Percentiles rank a stretch among this genome's conserved stretches.
Conservation (phyloP, 2,113 vertebrate species). For the Crotalus helleri region DNA sequence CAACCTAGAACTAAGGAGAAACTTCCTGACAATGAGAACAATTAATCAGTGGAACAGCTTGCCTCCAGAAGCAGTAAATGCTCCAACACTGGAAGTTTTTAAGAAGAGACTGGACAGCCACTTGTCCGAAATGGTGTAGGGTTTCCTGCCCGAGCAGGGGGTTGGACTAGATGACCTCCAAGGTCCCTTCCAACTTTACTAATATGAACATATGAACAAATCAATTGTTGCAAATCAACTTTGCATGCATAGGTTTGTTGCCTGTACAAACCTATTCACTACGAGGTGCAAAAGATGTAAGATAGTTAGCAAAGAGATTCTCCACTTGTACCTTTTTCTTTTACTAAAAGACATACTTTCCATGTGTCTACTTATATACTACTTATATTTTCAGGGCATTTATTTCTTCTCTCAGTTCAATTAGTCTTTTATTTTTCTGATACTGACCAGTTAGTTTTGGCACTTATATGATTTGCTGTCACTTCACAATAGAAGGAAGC, state of each 20-base stretch:
- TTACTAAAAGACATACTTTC: neutral
- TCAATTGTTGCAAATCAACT: neutral
- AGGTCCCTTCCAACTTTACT: too few relatives aligned
- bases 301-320: neutral
- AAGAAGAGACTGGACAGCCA: too few relatives aligned
- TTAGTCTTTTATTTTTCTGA: neutral
- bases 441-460: neutral
- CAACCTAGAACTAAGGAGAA: too few relatives aligned
- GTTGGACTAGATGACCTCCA: too few relatives aligned
- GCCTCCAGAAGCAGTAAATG: too few relatives aligned
- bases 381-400: neutral
- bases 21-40: too few relatives aligned
- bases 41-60: too few relatives aligned
- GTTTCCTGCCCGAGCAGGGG: too few relatives aligned
- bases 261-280: neutral
- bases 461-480: neutral
- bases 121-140: too few relatives aligned
- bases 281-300: neutral
- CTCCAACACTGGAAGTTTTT: too few relatives aligned
- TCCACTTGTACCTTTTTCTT: neutral
- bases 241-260: neutral
- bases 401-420: neutral
- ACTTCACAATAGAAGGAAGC: neutral
- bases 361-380: neutral
- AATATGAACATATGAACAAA: too few relatives aligned